Percentiles rank a stretch among this genome's conserved stretches.
Evolutionary conservation across 92 coral and sea anemone genomes (phyloP).

Genomic region (Micromussa lordhowensis): DNA sequence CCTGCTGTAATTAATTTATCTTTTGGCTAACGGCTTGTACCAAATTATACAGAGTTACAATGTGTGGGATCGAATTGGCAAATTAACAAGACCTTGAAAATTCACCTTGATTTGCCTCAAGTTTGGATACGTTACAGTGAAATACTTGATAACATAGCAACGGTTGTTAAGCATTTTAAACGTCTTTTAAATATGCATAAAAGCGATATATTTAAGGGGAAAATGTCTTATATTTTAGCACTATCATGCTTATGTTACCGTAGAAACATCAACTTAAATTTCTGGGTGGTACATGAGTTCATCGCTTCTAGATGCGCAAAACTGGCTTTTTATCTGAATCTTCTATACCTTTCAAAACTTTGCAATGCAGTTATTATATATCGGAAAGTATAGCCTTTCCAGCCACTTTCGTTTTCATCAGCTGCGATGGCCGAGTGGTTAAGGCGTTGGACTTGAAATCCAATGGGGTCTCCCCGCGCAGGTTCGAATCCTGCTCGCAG

Average conservation of each 20-base stretch:
- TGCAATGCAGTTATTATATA: neutral
- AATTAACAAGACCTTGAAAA: neutral
- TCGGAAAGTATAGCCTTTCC: neutral
- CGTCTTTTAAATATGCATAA: neutral
- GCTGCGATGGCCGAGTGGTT: slow-evolving; percentile 93
- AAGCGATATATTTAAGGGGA: neutral
- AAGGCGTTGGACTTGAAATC: slow-evolving; percentile 95
- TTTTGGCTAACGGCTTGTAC: too few relatives aligned
- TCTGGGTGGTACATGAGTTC: too few relatives aligned
- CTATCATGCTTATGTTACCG: neutral
- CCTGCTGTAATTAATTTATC: too few relatives aligned
- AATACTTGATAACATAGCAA: neutral
- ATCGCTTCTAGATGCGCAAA: too few relatives aligned
- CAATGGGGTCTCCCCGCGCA: slow-evolving; percentile 96
- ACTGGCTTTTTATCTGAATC: too few relatives aligned
- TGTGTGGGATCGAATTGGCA: neutral
- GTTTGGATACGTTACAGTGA: neutral
- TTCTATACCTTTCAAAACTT: neutral
- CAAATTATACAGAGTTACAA: too few relatives aligned
- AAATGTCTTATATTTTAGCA: neutral
- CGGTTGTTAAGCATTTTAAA: neutral
- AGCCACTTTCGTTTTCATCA: neutral
- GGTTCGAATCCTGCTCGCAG: slow-evolving; percentile 96
- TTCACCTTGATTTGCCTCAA: neutral
- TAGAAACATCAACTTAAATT: neutral